Evolutionary conservation across 92 coral and sea anemone species (phyloP).

Genomic region (Virgularia gustaviana): DNA sequence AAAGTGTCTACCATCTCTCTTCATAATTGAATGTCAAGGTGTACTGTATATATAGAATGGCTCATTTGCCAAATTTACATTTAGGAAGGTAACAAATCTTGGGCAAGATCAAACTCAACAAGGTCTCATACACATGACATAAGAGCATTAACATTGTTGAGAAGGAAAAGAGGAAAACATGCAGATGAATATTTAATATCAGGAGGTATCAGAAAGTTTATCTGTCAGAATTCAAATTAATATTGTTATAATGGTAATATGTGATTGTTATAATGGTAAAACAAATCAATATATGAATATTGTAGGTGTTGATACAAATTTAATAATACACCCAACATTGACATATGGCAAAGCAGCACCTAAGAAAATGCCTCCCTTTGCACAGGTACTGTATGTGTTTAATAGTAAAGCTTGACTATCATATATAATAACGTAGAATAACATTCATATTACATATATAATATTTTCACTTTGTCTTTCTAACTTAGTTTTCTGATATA

Average conservation of each 20-base stretch:
- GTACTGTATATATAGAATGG: too few relatives aligned
- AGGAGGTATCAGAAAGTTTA: too few relatives aligned
- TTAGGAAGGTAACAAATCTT: constrained; percentile 52
- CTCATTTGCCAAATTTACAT: background rate
- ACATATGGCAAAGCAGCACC: constrained; percentile 53
- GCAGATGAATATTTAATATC: constrained; percentile 43
- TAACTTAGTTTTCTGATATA: constrained; percentile 58
- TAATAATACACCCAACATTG: constrained; percentile 53
- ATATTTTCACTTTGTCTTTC: background rate
- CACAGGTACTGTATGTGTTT: constrained; percentile 53
- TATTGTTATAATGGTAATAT: too few relatives aligned
- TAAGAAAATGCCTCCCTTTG: constrained; percentile 67
- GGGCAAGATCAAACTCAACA: constrained; percentile 58
- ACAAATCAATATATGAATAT: background rate
- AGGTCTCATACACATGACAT: constrained; percentile 72
- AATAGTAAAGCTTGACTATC: background rate
- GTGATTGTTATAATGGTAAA: background rate
- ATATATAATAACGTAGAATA: background rate
- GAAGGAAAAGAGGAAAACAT: background rate
- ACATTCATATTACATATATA: background rate
- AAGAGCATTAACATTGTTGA: constrained; percentile 57
- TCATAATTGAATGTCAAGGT: too few relatives aligned
- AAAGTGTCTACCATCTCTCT: too few relatives aligned
- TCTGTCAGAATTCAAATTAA: too few relatives aligned
- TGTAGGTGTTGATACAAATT: constrained; percentile 78